Base-by-base conservation (phyloP, 2,113 vertebrate genomes). In the Pogonocichla stellata region DNA sequence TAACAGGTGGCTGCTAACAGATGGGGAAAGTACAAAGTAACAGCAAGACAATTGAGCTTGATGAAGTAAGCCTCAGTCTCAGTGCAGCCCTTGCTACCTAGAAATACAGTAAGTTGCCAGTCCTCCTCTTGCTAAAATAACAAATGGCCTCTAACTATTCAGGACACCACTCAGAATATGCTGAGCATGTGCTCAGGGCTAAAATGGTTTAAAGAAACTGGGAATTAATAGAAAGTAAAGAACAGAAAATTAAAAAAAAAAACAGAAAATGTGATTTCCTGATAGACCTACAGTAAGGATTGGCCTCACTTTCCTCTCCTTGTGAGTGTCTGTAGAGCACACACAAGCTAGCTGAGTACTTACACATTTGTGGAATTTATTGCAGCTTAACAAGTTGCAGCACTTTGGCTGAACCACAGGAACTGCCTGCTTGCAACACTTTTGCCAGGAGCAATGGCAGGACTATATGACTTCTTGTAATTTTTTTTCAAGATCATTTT, bases 1-100 rank as follows among this genome's bases (percentile, higher is more conserved):
- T 70, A 91, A 62, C 95, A 95, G 90, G 93, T 95, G 90, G 78
- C 60, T 94, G 51, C 74, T 83, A 90, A 88, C 90, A 91, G 93
- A 94, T 91, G 81, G 81, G 26, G 33, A 80, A 92, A 95, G 85
- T 61, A 88, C 17, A 31, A 72, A 88, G 26, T 61, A 94, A 61
- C 56, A 93, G 47, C 51, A 71, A 91, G 74, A 87, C 81, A 85
- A 95, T 45, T 92, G 85, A 86, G 65, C 60, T 67, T 80, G 51
- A 80, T 2, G 6, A 80, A 70, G 33, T 73, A 77, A 88, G 26
- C 45, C 28, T 54, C 43, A 64, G 67, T 11, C 24, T 70, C 33
- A 90, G 60, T 20, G 64, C 25, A 71, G 22, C 20, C 45, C 71
- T 58, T 80, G 42, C 33, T 80, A 84, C 56, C 19, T 54, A 67